These are phyloP conservation scores for Synanthedon myopaeformis DNA, from an alignment of 2,888 invertebrate species.

Conservation along the genomic window DNA sequence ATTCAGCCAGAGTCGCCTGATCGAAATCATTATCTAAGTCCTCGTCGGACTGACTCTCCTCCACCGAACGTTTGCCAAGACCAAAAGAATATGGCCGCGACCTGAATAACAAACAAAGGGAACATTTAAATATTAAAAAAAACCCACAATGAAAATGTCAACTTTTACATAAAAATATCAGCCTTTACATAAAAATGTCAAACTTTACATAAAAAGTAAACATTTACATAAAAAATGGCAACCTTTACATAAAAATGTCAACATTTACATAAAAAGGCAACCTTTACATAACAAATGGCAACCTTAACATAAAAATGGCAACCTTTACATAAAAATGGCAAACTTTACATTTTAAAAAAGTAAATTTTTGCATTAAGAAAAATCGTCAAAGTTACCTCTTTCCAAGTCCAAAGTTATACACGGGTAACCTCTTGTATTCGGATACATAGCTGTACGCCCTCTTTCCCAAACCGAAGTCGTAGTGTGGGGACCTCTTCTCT, in stretches of 20 bases:
- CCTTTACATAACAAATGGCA: too few relatives aligned
- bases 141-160: too few relatives aligned
- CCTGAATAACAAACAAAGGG: constrained; percentile 15
- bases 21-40: constrained; percentile 34
- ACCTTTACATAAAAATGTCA: too few relatives aligned
- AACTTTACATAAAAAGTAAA: too few relatives aligned
- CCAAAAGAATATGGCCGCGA: constrained; percentile 58
- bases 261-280: too few relatives aligned
- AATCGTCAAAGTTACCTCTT: constrained; percentile 42
- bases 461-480: constrained; percentile 67
- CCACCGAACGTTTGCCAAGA: constrained; percentile 59
- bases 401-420: constrained; percentile 72
- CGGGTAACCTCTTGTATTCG: constrained; percentile 72
- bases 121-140: background rate
- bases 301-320: too few relatives aligned
- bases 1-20: constrained; percentile 44
- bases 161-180: too few relatives aligned
- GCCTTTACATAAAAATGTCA: too few relatives aligned
- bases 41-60: constrained; percentile 42
- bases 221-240: too few relatives aligned
- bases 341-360: too few relatives aligned
- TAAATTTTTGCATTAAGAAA: too few relatives aligned
- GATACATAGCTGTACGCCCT: constrained; percentile 73
- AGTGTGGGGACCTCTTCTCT: constrained; percentile 62
- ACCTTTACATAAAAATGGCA: too few relatives aligned